Base-by-base conservation (phyloP, 2,888 invertebrate species). In the Orthosia gothica region DNA sequence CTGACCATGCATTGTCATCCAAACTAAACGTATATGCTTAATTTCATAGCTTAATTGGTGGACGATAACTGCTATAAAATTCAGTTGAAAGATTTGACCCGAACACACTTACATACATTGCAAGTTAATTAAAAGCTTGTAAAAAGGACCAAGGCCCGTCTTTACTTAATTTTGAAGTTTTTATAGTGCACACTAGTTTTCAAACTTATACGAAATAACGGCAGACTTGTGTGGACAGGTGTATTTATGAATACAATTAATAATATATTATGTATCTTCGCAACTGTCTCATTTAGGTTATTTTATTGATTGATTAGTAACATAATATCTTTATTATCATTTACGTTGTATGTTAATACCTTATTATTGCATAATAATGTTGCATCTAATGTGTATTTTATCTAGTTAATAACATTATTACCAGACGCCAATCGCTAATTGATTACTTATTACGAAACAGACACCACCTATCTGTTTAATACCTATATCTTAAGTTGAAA, bases 201-300 rank as follows among this genome's bases (percentile, higher is more conserved):
- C n/a, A 72, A 26, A 45, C 26, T 55, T 16, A 73, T 18, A 18
- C 45, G 7, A 57, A 74, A 23, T 5, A 20, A 3, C 7, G 9
- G 13, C 4, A 50, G 13, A 12, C 18, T 26, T 76, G 23, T 77
- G 16, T 40, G n/a, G 1, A 66, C 52, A 73, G 45, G 18, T 73
- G 72, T 32, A 47, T 54, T 32, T 32, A 32, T 32, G 20, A 76
- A 64, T 32, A 76, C 2, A 59, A 40, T 40, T 18, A 16, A 74
- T 50, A 5, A 3, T 26, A 26, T 50, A 5, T 2, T 26, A 26
- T 26, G 26, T 26, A 40, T 40, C 9, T 9, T 26, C 16, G 11
- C 13, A 49, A 40, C n/a, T 59, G 40, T 75, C n/a, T 45, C 18
- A 12, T 40, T 40, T 40, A 47, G n/a, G 5, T 47, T 49, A 49